A percentile compares a stretch with the other conserved stretches of the same genome.
phyloP scores from a whole-genome alignment of 1,140 invertebrate genomes.

The Chymomyza costata region DNA sequence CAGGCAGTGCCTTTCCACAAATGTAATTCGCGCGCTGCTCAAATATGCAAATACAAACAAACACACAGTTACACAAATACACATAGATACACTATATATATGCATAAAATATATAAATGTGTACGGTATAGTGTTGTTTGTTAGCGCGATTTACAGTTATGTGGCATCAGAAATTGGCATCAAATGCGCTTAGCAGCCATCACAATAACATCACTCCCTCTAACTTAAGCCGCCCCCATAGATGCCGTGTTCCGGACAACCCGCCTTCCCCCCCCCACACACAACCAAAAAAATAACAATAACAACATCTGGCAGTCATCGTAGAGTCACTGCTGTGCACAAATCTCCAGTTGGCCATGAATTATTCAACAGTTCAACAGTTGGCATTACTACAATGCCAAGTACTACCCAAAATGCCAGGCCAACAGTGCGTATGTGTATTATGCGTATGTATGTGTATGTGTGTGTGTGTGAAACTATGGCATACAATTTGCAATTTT shows the following conservation, averaged over 20 bases:
- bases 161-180: constrained; percentile 64
- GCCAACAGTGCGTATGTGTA: neutral
- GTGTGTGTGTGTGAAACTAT: constrained; percentile 42
- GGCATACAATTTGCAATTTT: constrained; percentile 58
- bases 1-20: too few species aligned
- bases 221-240: neutral
- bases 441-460: neutral
- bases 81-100: too few species aligned
- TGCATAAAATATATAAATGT: too few species aligned
- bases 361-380: constrained; percentile 65
- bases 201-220: constrained; percentile 24
- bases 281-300: too few species aligned
- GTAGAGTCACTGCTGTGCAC: constrained; percentile 27
- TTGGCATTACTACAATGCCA: constrained; percentile 11
- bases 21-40: too few species aligned
- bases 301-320: neutral
- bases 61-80: too few species aligned
- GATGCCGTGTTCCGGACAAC: too few species aligned
- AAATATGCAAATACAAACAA: too few species aligned
- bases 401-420: neutral
- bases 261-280: too few species aligned
- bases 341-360: constrained; percentile 68
- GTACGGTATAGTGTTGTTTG: constrained; percentile 23
- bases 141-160: constrained; percentile 55
- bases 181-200: constrained; percentile 51